These are phyloP conservation scores for Colletes latitarsis DNA, from an alignment of 1,140 invertebrate genomes.

Conservation along the genomic window DNA sequence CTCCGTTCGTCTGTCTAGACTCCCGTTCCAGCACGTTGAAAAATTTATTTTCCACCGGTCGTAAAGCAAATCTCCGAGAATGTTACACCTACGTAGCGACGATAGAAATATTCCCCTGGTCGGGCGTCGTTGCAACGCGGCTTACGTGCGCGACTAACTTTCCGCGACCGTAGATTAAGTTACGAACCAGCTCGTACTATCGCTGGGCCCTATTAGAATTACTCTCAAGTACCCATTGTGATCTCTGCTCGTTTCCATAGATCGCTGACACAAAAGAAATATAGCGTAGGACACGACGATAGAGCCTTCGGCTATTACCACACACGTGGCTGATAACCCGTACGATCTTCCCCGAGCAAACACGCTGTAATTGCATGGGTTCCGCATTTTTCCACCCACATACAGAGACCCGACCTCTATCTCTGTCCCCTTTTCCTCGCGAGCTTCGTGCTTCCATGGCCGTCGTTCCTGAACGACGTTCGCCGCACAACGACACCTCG, in stretches of 20 bases:
- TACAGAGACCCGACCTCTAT: slow-evolving; percentile 22
- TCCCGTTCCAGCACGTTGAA: too few species aligned
- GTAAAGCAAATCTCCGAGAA: background rate
- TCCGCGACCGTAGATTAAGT: slow-evolving; percentile 43
- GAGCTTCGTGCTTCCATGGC: background rate
- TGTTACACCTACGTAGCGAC: background rate
- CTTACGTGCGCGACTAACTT: slow-evolving; percentile 16
- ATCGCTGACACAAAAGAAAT: slow-evolving; percentile 43
- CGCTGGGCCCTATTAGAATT: slow-evolving; percentile 40
- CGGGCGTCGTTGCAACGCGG: background rate
- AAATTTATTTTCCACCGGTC: too few species aligned
- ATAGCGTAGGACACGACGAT: slow-evolving; percentile 41
- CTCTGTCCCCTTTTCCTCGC: slow-evolving; percentile 18
- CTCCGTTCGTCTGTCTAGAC: too few species aligned
- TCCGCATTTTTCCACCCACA: slow-evolving; percentile 59
- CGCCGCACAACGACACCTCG: slow-evolving; percentile 17
- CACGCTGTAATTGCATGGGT: slow-evolving; percentile 58
- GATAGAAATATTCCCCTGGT: background rate
- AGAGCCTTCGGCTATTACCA: slow-evolving; percentile 51
- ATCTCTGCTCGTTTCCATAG: slow-evolving; percentile 50
- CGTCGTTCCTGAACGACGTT: slow-evolving; percentile 8
- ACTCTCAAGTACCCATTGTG: slow-evolving; percentile 51
- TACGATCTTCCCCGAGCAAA: slow-evolving; percentile 57
- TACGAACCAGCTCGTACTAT: slow-evolving; percentile 14
- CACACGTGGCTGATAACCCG: slow-evolving; percentile 58